These are phyloP conservation scores for Dicycla oo DNA, from an alignment of 2,888 invertebrate species.

Conservation along the genomic window DNA sequence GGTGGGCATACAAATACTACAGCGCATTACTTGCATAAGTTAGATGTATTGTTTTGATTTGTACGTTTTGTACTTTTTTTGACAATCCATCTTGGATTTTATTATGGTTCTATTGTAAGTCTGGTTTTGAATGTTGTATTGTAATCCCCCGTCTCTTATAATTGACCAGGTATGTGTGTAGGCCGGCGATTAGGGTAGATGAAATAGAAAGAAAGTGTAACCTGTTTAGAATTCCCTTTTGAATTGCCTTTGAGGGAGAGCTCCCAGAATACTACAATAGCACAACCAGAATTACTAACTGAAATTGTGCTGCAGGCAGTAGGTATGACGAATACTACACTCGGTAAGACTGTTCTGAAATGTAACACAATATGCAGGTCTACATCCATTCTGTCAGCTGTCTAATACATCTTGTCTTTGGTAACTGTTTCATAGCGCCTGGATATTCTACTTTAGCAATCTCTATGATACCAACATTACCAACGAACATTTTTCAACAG, in stretches of 20 bases:
- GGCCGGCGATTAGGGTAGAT: slow-evolving; percentile 47
- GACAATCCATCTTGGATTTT: slow-evolving; percentile 63
- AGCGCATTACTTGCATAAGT: slow-evolving; percentile 70
- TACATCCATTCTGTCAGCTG: not conserved
- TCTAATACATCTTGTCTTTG: not conserved
- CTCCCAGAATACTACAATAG: not conserved
- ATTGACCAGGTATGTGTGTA: slow-evolving; percentile 62
- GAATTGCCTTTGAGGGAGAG: not conserved
- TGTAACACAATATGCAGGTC: not conserved
- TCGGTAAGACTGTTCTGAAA: not conserved
- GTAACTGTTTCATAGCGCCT: not conserved
- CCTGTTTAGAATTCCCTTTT: slow-evolving; percentile 41
- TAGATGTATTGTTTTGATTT: slow-evolving; percentile 69
- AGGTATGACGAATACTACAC: not conserved
- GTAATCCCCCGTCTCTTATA: slow-evolving; percentile 44
- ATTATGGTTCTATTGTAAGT: slow-evolving; percentile 56
- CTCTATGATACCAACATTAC: not conserved
- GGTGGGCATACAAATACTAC: slow-evolving; percentile 74
- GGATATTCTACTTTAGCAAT: not conserved
- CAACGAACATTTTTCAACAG: slow-evolving; percentile 5
- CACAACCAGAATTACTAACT: not conserved
- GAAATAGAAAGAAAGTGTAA: slow-evolving; percentile 37
- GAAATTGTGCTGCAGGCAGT: not conserved
- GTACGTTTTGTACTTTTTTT: slow-evolving; percentile 62
- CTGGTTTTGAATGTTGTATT: slow-evolving; percentile 57